Evolutionary conservation across 2,888 invertebrate genomes (phyloP), one percentile per base, ranked within the genome.

Genomic region (Dasypogon diadema): DNA sequence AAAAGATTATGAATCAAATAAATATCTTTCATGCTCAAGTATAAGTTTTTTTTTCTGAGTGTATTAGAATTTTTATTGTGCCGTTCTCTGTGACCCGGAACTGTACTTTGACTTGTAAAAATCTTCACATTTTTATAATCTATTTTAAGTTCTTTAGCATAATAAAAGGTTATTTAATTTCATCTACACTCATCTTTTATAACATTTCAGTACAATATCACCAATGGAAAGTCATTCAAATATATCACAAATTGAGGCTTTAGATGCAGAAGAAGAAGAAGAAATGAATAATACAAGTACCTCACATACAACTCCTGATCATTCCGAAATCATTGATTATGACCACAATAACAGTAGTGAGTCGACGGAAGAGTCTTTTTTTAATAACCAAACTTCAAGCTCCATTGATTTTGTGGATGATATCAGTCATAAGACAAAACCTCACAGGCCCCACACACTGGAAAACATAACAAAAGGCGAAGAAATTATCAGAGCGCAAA

Each of bases 391-490:
- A 12, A 48, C 58, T n/a, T 55, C 65, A 42, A 51, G 54, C 54
- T 54, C 75, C 21, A 21, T 70, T 21, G 54, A 70, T 12, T 70
- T 70, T 26, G 2, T 54, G 1, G 48, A 51, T 18, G 58, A 76
- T 14, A 21, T 0, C 1, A 22, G 2, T 42, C 8, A 42, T 12
- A 12, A 46, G 51, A 34, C 70, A 24, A 14, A 48, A 18, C 30
- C 24, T 56, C 58, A 46, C 12, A 68, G 14, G 46, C 55, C 56
- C 16, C 56, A 56, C 60, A 30, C 30, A 48, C 56, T 84, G 77
- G 84, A 84, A 77, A 85, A 84, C 22, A 82, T 82, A 70, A 84
- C 84, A 77, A 83, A 83, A 75, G 83, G 83, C 74, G 83, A 83
- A 0, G 76, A 76, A 63, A 37, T 76, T 16, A 76, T 65, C 30